Evolutionary conservation across 2,797 vertebrate species (phyloP).

Genomic region (Sparidentex hasta): DNA sequence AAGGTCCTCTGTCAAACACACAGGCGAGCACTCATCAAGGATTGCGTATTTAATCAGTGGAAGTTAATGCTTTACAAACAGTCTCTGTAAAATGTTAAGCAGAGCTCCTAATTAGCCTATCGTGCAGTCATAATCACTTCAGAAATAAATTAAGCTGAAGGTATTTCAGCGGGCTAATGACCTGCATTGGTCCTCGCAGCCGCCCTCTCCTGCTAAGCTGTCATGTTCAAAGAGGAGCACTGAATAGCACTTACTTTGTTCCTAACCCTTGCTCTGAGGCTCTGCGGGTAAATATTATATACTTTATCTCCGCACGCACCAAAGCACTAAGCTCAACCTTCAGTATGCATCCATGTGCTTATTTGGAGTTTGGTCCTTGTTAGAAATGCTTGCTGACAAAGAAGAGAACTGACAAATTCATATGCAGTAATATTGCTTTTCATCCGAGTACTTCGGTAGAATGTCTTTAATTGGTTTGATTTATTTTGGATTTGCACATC

Average conservation of each 20-base stretch:
- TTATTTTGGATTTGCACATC: neutral
- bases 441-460: neutral
- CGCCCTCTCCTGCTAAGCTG: constrained; percentile 47
- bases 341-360: neutral
- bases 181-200: constrained; percentile 62
- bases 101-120: constrained; percentile 88
- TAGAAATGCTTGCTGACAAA: neutral
- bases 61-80: constrained; percentile 88
- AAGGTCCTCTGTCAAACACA: constrained; percentile 60
- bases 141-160: constrained; percentile 86
- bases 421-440: neutral
- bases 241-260: constrained; percentile 46
- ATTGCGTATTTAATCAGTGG: constrained; percentile 85
- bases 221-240: constrained; percentile 67
- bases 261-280: constrained; percentile 55
- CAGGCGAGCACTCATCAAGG: constrained; percentile 67
- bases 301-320: constrained; percentile 37
- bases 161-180: constrained; percentile 84
- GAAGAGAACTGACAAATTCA: neutral
- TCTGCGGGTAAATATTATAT: constrained; percentile 64
- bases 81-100: constrained; percentile 83
- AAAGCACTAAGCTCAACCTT: neutral
- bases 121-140: constrained; percentile 85
- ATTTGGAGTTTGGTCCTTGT: neutral
- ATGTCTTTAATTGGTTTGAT: neutral